phyloP scores from a whole-genome alignment of 2,888 invertebrate genomes.

The Parnassius smintheus region DNA sequence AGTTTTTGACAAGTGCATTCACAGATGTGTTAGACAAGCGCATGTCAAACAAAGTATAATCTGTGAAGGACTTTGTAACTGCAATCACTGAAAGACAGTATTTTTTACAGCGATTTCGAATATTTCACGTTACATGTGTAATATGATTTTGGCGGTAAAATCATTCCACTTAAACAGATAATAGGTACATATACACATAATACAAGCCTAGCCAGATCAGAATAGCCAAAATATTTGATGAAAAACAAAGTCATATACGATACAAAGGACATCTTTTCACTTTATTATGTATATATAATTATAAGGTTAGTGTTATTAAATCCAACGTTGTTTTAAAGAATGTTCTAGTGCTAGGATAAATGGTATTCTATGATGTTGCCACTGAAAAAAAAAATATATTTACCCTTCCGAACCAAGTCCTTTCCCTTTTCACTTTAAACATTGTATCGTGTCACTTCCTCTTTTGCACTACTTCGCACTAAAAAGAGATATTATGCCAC shows the following conservation, averaged over 20 bases:
- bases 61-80: neutral
- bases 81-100: neutral
- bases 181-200: no score
- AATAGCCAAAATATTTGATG: no score
- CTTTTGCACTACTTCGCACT: slow-evolving; percentile 5
- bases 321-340: neutral
- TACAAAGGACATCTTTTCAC: no score
- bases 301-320: no score
- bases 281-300: no score
- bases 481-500: slow-evolving; percentile 1
- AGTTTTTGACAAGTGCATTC: neutral
- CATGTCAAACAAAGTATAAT: neutral
- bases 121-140: neutral
- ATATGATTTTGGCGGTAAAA: no score
- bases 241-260: no score
- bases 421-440: slow-evolving; percentile 58
- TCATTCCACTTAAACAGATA: no score
- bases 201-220: no score
- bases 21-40: neutral
- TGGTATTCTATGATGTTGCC: neutral
- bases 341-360: no score
- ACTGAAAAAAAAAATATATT: slow-evolving; percentile 17
- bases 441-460: slow-evolving; percentile 32
- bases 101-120: neutral
- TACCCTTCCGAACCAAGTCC: slow-evolving; percentile 71